phyloP scores from a whole-genome alignment of 2,888 invertebrate genomes.

The Aphelenchoides bicaudatus region DNA sequence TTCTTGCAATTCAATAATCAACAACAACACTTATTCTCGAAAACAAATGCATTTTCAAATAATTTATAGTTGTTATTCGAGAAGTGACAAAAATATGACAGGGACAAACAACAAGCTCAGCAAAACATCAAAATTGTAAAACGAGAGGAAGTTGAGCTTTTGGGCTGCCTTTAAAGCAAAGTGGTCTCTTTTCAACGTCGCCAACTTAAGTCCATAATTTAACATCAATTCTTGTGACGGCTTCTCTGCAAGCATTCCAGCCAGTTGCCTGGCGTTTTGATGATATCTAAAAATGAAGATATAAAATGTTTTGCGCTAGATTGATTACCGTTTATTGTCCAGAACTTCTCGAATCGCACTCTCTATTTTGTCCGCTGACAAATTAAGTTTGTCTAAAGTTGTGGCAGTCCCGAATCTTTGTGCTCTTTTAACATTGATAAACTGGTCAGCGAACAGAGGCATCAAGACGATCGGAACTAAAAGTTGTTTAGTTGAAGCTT shows the following conservation, averaged over 20 bases:
- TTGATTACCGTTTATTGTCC: slow-evolving; percentile 5
- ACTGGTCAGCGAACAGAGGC: slow-evolving; percentile 59
- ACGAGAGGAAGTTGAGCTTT: slow-evolving; percentile 36
- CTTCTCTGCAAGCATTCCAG: slow-evolving; percentile 51
- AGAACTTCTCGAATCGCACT: slow-evolving; percentile 37
- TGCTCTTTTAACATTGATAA: slow-evolving; percentile 56
- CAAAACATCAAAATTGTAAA: slow-evolving; percentile 32
- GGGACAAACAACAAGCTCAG: background rate
- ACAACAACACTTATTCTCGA: too few species aligned
- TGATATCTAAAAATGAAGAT: slow-evolving; percentile 38
- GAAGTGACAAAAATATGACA: background rate
- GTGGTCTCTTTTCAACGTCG: slow-evolving; percentile 31
- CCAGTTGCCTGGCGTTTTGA: slow-evolving; percentile 41
- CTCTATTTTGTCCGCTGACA: slow-evolving; percentile 44
- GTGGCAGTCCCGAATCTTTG: slow-evolving; percentile 50
- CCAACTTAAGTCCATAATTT: slow-evolving; percentile 46
- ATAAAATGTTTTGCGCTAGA: too few species aligned
- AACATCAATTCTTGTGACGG: slow-evolving; percentile 37
- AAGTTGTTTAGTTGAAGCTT: too few species aligned
- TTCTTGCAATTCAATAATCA: background rate
- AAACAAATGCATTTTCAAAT: background rate
- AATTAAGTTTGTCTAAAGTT: slow-evolving; percentile 47
- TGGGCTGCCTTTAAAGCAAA: slow-evolving; percentile 50
- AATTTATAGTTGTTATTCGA: background rate
- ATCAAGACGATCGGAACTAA: slow-evolving; percentile 56